Evolutionary conservation across 2,888 invertebrate species (phyloP).

Genomic region (Oligia latruncula): DNA sequence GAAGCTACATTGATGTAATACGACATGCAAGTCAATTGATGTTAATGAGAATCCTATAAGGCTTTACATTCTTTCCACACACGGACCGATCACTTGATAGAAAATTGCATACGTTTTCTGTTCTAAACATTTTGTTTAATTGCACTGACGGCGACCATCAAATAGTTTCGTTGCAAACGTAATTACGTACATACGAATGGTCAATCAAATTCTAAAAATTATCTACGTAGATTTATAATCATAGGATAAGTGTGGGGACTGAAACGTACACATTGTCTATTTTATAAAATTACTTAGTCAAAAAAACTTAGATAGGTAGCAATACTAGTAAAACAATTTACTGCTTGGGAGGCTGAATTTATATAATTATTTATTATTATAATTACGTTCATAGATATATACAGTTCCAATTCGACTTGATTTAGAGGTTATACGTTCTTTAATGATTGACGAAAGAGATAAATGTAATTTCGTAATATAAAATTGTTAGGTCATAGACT

Average conservation of each 20-base stretch:
- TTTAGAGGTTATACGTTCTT: slow-evolving; percentile 57
- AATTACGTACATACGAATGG: slow-evolving; percentile 45
- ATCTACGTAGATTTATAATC: slow-evolving; percentile 40
- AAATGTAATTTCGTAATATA: slow-evolving; percentile 48
- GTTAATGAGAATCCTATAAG: slow-evolving; percentile 50
- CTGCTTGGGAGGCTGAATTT: slow-evolving; percentile 41
- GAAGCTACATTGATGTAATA: slow-evolving; percentile 49
- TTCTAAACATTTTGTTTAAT: slow-evolving; percentile 52
- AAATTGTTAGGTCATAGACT: slow-evolving; percentile 4
- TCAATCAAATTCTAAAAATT: slow-evolving; percentile 43
- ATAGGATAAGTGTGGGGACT: slow-evolving; percentile 20
- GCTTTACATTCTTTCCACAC: slow-evolving; percentile 55
- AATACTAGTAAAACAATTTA: slow-evolving; percentile 29
- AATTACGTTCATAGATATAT: slow-evolving; percentile 26
- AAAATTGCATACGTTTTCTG: slow-evolving; percentile 50
- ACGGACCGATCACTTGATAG: slow-evolving; percentile 42
- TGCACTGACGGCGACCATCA: slow-evolving; percentile 48
- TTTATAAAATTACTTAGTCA: slow-evolving; percentile 31
- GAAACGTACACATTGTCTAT: slow-evolving; percentile 12
- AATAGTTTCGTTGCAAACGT: slow-evolving; percentile 46
- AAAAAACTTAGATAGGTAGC: slow-evolving; percentile 26
- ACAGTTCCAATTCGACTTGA: slow-evolving; percentile 32
- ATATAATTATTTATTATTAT: slow-evolving; percentile 50
- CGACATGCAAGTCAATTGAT: slow-evolving; percentile 49
- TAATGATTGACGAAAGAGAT: slow-evolving; percentile 51